A percentile compares a stretch with the other conserved stretches of the same genome.
Conservation (phyloP, 2,888 invertebrate species). For the Tholera decimalis region DNA sequence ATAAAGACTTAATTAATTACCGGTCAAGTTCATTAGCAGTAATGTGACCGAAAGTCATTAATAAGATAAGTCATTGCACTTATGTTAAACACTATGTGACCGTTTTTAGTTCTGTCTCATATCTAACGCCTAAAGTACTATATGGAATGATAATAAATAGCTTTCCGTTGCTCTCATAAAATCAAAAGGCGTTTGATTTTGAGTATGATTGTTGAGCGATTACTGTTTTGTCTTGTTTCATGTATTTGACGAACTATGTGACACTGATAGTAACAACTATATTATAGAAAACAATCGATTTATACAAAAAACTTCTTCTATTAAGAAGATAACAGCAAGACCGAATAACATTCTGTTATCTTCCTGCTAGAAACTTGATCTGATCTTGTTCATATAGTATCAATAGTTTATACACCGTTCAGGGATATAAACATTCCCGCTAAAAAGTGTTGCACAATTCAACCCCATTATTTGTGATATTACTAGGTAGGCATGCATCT, state of each 20-base stretch:
- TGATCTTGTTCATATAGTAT: neutral
- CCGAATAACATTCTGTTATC: too few relatives aligned
- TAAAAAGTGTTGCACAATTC: slow-evolving; percentile 16
- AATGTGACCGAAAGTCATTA: slow-evolving; percentile 53
- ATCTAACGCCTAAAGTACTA: slow-evolving; percentile 43
- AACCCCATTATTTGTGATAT: slow-evolving; percentile 18
- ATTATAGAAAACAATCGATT: too few relatives aligned
- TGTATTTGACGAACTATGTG: neutral
- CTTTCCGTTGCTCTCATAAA: slow-evolving; percentile 58
- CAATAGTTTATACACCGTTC: neutral
- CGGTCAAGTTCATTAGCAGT: slow-evolving; percentile 52
- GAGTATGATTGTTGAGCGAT: neutral
- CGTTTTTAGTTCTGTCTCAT: slow-evolving; percentile 19
- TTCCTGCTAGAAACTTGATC: neutral
- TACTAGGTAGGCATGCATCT: slow-evolving; percentile 65
- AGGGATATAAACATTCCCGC: neutral
- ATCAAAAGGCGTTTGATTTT: slow-evolving; percentile 58
- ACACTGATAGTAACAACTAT: too few relatives aligned
- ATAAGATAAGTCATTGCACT: slow-evolving; percentile 60
- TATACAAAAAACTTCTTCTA: too few relatives aligned
- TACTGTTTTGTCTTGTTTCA: neutral
- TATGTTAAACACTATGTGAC: slow-evolving; percentile 4
- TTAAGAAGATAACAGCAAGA: too few relatives aligned
- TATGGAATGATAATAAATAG: slow-evolving; percentile 19
- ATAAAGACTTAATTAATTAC: slow-evolving; percentile 27